Percentiles rank a stretch among this genome's conserved stretches.
These are phyloP conservation scores for Pongo pygmaeus DNA, from an alignment of 2,113 vertebrate species.

Conservation along the genomic window DNA sequence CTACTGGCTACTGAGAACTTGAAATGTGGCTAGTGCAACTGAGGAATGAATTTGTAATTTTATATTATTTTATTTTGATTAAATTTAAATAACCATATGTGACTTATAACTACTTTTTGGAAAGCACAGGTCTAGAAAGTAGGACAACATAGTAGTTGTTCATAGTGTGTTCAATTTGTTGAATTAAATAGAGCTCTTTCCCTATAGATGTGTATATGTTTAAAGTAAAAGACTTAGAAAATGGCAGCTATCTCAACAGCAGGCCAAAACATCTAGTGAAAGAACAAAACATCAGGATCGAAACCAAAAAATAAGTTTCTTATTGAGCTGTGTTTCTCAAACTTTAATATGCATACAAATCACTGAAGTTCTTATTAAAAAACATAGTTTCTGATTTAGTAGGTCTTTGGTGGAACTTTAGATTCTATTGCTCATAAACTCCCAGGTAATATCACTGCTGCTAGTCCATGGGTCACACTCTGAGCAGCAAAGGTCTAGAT, in stretches of 20 bases:
- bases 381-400: background rate
- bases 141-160: background rate
- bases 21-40: background rate
- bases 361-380: background rate
- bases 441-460: background rate
- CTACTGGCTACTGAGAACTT: background rate
- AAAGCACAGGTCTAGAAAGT: background rate
- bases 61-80: background rate
- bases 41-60: background rate
- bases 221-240: background rate
- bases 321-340: background rate
- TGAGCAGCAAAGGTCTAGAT: background rate
- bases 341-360: background rate
- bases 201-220: background rate
- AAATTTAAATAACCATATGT: background rate
- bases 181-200: background rate
- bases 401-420: background rate
- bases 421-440: background rate
- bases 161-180: background rate
- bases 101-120: background rate
- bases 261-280: background rate
- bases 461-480: background rate
- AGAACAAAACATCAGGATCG: background rate
- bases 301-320: background rate
- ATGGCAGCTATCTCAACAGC: background rate